Evolutionary conservation across 2,888 invertebrate species (phyloP), one percentile per base, ranked within the genome.

Genomic region (Drepana falcataria): DNA sequence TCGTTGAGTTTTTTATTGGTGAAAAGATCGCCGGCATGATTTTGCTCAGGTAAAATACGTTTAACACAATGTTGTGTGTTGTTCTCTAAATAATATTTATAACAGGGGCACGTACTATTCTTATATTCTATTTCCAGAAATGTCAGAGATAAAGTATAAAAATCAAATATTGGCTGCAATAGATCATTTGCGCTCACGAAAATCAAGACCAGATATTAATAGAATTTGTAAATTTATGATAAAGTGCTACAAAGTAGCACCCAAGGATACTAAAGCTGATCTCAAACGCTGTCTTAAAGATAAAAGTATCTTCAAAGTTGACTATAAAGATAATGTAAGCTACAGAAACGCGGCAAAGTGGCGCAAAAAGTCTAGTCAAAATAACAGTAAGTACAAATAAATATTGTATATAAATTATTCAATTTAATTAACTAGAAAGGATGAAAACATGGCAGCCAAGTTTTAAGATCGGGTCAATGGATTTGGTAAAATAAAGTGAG

Each of bases 311-410:
- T 93, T 95, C 63, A 95, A 95, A 92, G 96, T 96, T 40, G 95
- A 96, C 76, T 96, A 96, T 82, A 97, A 96, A 87, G 96, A 96
- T 71, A 95, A 94, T 85, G 95, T 95, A 65, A 96, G 96, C 87
- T 96, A 96, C 79, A 92, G 96, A 70, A 96, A 96, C 89, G 95
- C 96, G 51, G 94, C 95, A 53, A 96, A 94, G 91, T 95, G 93
- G 93, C 93, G 86, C 72, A 89, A 80, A 73, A 88, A 80, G 68
- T 75, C 81, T 58, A 77, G 76, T 56, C 72, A 72, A 60, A 80
- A 73, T 66, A 81, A 78, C 72, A 80, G 87, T 87, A 76, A 83
- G 86, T 74, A 63, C n/a, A 59, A 4, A 21, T 49, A 5, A 5
- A 35, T 37, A 21, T 21, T 21, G 21, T 21, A 21, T 21, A 21